Evolutionary conservation across 2,113 vertebrate species (phyloP).

Genomic region (Beaufortia kweichowensis): DNA sequence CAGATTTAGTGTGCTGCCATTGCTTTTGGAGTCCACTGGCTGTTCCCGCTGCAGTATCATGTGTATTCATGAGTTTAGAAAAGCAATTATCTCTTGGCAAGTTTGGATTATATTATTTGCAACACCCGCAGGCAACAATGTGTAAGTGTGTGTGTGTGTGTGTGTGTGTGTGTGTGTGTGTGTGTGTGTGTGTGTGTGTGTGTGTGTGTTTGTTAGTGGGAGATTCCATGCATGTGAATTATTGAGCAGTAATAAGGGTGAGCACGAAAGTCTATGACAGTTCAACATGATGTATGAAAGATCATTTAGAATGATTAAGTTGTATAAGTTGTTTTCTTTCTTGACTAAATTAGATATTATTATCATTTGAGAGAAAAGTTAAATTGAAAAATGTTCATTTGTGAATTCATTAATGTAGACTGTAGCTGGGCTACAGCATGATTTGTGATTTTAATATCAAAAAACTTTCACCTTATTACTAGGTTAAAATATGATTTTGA

Average conservation of each 20-base stretch:
- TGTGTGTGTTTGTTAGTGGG: no score
- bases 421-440: no score
- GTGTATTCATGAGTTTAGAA: slow-evolving; percentile 50
- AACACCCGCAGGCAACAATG: slow-evolving; percentile 9
- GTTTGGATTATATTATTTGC: slow-evolving; percentile 28
- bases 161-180: background rate
- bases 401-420: no score
- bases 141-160: background rate
- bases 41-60: slow-evolving; percentile 29
- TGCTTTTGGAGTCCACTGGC: slow-evolving; percentile 20
- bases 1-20: slow-evolving; percentile 6
- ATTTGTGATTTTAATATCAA: no score
- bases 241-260: background rate
- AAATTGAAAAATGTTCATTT: no score
- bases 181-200: slow-evolving; percentile 5
- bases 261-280: background rate
- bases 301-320: no score
- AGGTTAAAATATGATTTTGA: no score
- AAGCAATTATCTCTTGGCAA: slow-evolving; percentile 49
- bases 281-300: background rate
- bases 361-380: no score
- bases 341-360: no score
- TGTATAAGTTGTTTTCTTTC: no score
- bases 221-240: background rate
- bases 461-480: no score